Percentiles rank a stretch among this genome's conserved stretches.
phyloP scores from a whole-genome alignment of 64 coral and sea anemone genomes.

The Catalaphyllia jardinei region DNA sequence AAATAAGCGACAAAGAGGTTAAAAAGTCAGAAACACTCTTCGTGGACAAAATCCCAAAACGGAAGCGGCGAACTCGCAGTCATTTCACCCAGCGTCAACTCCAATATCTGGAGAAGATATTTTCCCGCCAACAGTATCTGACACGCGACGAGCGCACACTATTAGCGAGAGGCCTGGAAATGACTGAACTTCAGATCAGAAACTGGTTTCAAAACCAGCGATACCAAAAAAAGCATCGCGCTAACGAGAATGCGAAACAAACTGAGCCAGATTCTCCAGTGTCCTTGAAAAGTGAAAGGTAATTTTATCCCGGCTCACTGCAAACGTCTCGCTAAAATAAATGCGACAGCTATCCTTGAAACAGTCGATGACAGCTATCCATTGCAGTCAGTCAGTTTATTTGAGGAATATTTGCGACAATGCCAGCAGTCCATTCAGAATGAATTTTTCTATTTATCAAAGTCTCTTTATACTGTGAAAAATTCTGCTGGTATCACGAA shows the following conservation, averaged over 20 bases:
- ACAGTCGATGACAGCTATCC: no score
- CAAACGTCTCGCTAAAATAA: no score
- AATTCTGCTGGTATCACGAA: no score
- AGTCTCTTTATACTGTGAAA: no score
- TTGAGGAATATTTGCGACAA: no score
- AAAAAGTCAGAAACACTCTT: constrained; percentile 6
- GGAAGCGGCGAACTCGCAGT: constrained; percentile 87
- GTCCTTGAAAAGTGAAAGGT: background rate
- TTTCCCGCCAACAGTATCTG: constrained; percentile 89
- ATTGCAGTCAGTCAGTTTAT: no score
- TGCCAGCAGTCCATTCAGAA: no score
- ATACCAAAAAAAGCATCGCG: constrained; percentile 88
- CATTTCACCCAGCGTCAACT: constrained; percentile 94
- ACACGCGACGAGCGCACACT: constrained; percentile 89
- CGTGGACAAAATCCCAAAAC: constrained; percentile 5
- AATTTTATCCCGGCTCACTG: background rate
- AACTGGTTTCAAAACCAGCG: constrained; percentile 97
- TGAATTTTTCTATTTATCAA: no score
- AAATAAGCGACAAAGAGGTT: background rate
- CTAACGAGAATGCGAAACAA: constrained; percentile 25
- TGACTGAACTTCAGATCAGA: constrained; percentile 93
- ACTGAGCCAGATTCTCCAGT: background rate
- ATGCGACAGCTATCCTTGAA: no score
- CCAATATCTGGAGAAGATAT: constrained; percentile 86
- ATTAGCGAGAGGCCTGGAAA: constrained; percentile 80